Percentiles rank a stretch among this genome's conserved stretches.
Conservation (phyloP, 2,797 vertebrate species). For the Podarcis lilfordi region DNA sequence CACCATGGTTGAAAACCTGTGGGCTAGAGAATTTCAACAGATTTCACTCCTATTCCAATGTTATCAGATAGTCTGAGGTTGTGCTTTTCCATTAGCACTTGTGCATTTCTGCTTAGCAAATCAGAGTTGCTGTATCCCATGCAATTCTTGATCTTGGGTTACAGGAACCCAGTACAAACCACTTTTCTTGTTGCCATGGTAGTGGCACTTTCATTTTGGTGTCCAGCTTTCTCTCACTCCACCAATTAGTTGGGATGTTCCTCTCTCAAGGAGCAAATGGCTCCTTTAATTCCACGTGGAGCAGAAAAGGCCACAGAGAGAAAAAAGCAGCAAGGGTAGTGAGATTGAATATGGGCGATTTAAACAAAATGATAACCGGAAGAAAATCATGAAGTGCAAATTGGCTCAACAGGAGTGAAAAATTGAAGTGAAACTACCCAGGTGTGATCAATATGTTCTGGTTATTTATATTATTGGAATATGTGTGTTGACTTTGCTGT, state of each 20-base stretch:
- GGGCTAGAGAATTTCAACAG: constrained; percentile 3
- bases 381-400: constrained; percentile 36
- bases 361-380: no score
- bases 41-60: constrained; percentile 10
- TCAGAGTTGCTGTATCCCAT: constrained; percentile 26
- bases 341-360: no score
- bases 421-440: constrained; percentile 2
- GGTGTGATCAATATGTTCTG: background rate
- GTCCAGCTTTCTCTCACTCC: constrained; percentile 15
- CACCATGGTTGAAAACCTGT: background rate
- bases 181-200: constrained; percentile 24
- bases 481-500: no score
- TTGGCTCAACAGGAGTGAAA: background rate
- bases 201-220: constrained; percentile 44
- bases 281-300: constrained; percentile 27
- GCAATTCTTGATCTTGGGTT: constrained; percentile 20
- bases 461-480: no score
- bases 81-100: constrained; percentile 17
- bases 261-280: constrained; percentile 32
- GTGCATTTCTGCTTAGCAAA: constrained; percentile 38
- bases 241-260: background rate
- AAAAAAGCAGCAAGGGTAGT: constrained; percentile 7
- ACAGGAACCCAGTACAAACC: constrained; percentile 39
- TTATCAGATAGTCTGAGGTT: constrained; percentile 11
- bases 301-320: constrained; percentile 18